Evolutionary conservation across 2,797 vertebrate species (phyloP), one percentile per base, ranked within the genome.

Genomic region (Nyctalus aviator): DNA sequence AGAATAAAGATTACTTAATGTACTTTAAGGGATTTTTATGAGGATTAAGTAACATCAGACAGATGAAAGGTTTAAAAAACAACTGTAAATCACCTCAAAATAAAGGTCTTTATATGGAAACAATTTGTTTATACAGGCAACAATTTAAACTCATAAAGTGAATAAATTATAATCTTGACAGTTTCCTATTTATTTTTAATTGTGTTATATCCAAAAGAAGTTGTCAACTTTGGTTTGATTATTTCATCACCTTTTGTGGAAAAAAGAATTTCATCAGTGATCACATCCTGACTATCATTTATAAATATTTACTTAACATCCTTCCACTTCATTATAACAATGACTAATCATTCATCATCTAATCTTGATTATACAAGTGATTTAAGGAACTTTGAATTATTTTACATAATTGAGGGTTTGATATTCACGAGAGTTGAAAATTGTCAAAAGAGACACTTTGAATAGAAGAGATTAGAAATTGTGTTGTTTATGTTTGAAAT

Each of bases 331-430:
- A 69, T 73, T 87, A 59, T 86, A 94, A 96, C 78, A 96, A 96
- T 95, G 68, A 81, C 88, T 94, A 97, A 97, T 96, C 96, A 96
- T 44, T 25, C 32, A 82, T 48, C 44, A 90, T 91, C 27, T 90
- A 55, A 86, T 91, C 50, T 88, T 90, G 75, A 95, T 92, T 93
- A 84, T 85, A 32, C 50, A 83, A 94, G 11, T 84, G 37, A 89
- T 84, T 95, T 95, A 82, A 75, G 20, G 25, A 93, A 79, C 62
- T 93, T 2, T 91, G 57, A 94, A 84, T 93, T 82, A 92, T 79
- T 94, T 95, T 82, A 46, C 32, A 53, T 96, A 57, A 94, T 92
- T 81, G 11, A 82, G 6, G 44, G 12, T 89, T 94, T 93, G 11
- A 79, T 89, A 84, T 84, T 55, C 85, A 93, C 88, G 17, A 84